Evolutionary conservation across 2,797 vertebrate species (phyloP).

Genomic region (Calcarius lapponicus): DNA sequence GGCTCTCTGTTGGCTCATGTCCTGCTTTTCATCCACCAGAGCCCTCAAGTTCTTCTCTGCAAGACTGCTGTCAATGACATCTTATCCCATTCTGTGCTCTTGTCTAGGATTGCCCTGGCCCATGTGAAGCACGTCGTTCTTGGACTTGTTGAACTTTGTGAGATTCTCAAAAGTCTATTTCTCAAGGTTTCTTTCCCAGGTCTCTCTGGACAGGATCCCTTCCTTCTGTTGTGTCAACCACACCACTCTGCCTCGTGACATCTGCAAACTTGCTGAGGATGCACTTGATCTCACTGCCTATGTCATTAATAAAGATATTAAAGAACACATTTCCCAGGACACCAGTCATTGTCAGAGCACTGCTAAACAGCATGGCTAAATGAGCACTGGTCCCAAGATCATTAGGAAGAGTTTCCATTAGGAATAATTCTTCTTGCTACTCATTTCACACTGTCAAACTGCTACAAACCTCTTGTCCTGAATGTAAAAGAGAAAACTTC

Average conservation of each 20-base stretch:
- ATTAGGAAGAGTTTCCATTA: not conserved
- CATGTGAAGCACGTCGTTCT: not conserved
- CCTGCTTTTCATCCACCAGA: not conserved
- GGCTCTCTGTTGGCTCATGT: not conserved
- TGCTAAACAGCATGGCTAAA: not conserved
- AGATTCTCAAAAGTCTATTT: not conserved
- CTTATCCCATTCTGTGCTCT: not conserved
- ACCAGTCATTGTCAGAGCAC: not conserved
- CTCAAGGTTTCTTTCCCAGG: not conserved
- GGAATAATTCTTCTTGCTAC: not conserved
- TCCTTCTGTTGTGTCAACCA: not conserved
- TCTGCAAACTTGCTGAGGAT: not conserved
- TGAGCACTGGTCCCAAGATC: not conserved
- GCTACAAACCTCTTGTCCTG: not conserved
- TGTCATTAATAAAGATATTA: not conserved
- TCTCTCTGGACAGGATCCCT: not conserved
- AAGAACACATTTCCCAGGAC: not conserved
- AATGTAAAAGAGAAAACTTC: not conserved
- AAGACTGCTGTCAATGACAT: not conserved
- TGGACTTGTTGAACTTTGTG: not conserved
- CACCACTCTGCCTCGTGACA: rapidly evolving
- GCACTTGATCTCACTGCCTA: not conserved
- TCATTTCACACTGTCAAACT: not conserved
- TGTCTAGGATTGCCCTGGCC: too few relatives aligned
- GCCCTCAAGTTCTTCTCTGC: not conserved